These are phyloP conservation scores for Himalopsyche kuldschensis DNA, from an alignment of 2,888 invertebrate species.

Conservation along the genomic window DNA sequence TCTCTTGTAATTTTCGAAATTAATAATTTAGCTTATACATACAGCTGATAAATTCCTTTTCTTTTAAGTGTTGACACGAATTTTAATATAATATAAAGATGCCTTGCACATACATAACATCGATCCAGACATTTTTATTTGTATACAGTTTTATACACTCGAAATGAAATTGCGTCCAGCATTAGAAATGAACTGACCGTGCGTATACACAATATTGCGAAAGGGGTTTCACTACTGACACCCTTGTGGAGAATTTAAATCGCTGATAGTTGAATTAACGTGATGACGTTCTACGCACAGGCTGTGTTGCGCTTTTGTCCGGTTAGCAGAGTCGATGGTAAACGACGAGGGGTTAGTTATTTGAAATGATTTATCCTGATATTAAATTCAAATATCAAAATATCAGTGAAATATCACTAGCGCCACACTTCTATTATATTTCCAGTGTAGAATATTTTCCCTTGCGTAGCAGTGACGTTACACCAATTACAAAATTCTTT, in stretches of 20 bases:
- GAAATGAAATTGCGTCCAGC: neutral
- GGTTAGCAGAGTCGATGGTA: neutral
- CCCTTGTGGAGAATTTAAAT: neutral
- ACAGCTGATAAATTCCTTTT: too few species aligned
- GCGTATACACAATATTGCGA: neutral
- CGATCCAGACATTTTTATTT: too few species aligned
- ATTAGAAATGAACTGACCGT: neutral
- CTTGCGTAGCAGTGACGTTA: too few species aligned
- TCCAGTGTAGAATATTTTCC: too few species aligned
- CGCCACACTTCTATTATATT: too few species aligned
- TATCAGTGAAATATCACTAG: too few species aligned
- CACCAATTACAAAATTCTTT: too few species aligned
- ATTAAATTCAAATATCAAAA: neutral
- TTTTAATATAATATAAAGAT: too few species aligned
- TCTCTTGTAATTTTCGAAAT: too few species aligned
- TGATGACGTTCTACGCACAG: constrained; percentile 6
- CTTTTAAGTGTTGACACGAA: too few species aligned
- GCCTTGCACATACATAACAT: too few species aligned
- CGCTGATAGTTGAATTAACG: constrained; percentile 26
- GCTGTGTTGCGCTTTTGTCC: neutral
- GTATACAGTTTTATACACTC: neutral
- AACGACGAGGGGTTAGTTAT: neutral
- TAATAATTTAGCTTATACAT: too few species aligned
- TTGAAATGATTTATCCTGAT: neutral
- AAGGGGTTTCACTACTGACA: neutral